Conservation (phyloP, 2,888 invertebrate genomes). For the Lepidocyrtinus sp. region DNA sequence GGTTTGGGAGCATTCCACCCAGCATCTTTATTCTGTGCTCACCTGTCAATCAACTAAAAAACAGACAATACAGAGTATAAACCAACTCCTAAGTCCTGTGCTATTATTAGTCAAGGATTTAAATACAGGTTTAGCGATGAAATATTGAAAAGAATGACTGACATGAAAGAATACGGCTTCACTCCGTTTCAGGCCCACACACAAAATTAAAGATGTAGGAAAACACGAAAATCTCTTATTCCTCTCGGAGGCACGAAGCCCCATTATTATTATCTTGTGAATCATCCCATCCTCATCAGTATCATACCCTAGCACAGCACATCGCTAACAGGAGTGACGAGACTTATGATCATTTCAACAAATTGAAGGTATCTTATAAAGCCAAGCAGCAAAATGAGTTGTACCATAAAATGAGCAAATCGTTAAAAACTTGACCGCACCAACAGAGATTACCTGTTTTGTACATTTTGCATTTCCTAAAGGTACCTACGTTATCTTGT, state of each 20-base stretch:
- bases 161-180: constrained; percentile 3
- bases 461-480: neutral
- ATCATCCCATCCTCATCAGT: neutral
- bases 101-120: constrained; percentile 4
- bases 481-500: neutral
- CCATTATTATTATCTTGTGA: constrained; percentile 8
- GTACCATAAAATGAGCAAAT: neutral
- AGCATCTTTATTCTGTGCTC: neutral
- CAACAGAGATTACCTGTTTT: constrained; percentile 3
- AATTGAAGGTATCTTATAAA: neutral
- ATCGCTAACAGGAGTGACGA: neutral
- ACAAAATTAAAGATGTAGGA: constrained; percentile 18
- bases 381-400: neutral
- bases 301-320: neutral
- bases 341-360: constrained; percentile 1
- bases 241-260: neutral
- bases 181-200: constrained; percentile 21
- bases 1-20: neutral
- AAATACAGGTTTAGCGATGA: constrained; percentile 1
- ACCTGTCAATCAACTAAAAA: constrained; percentile 1
- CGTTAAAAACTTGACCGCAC: constrained; percentile 6
- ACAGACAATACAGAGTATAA: neutral
- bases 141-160: neutral
- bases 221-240: neutral
- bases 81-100: too few relatives aligned